These are phyloP conservation scores for Protobothrops flavoviridis DNA, from an alignment of 2,113 vertebrate genomes.

Conservation along the genomic window DNA sequence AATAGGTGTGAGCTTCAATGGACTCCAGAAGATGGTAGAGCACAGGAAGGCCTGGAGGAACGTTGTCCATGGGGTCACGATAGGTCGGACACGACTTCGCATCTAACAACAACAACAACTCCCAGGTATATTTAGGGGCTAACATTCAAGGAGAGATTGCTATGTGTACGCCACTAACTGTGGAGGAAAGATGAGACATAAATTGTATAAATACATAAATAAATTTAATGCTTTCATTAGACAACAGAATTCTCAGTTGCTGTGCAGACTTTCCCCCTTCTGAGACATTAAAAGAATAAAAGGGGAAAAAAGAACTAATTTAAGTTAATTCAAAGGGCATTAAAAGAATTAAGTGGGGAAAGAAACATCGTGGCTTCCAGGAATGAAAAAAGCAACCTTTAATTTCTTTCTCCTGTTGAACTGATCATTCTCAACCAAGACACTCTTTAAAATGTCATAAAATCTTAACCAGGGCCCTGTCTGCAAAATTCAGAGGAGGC, in stretches of 20 bases:
- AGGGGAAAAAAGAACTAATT: neutral
- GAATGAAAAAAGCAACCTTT: conserved; percentile 3
- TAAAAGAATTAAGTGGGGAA: neutral
- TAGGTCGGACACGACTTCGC: no score
- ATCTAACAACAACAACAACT: no score
- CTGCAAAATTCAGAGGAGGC: conserved; percentile 34
- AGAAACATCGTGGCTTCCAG: neutral
- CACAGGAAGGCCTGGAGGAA: no score
- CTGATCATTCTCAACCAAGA: neutral
- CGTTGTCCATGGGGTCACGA: no score
- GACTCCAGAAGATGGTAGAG: no score
- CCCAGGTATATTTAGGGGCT: neutral
- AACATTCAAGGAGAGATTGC: neutral
- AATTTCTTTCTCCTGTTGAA: conserved; percentile 51
- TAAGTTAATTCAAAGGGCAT: neutral
- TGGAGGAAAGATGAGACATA: neutral
- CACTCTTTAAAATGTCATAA: conserved; percentile 16
- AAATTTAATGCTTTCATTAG: neutral
- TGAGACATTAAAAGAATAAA: neutral
- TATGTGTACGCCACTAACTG: neutral
- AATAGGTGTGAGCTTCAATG: no score
- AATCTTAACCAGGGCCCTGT: neutral
- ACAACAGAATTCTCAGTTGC: neutral
- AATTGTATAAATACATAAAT: neutral
- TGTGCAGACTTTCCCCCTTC: neutral